Evolutionary conservation across 2,797 vertebrate genomes (phyloP), one percentile per base, ranked within the genome.

Genomic region (Microctenopoma lineatum): DNA sequence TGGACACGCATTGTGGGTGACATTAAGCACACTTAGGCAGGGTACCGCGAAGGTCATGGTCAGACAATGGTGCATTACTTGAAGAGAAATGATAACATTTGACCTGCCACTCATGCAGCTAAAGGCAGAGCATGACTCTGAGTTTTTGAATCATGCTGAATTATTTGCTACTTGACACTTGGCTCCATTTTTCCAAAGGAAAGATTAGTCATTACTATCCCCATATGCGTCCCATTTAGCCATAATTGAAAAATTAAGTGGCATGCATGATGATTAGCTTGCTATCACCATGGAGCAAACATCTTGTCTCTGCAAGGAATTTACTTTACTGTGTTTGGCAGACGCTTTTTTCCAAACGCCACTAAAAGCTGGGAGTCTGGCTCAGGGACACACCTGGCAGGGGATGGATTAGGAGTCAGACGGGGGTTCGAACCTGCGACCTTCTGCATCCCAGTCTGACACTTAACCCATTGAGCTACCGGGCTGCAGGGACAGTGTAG

Each of bases 241-340:
- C 73, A 21, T 61, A 59, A 57, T 63, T 80, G 58, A 77, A 69
- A 73, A 45, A 41, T 59, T 16, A 48, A 47, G 36, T 46, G 42
- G 15, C 36, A 57, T 15, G 34, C 66, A 64, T 73, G 59, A 34
- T 44, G 42, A 77, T 74, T 29, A 55, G 52, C 46, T 73, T 53
- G 11, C 9, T n/a, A 11, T 59, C 67, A 56, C 34, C 15, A n/a
- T 36, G 9, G 26, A 62, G 53, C 32, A 70, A 77, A 71, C 15
- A 6, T 38, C 32, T 50, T 59, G 13, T 72, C 59, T 26, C 59
- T 77, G 41, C 53, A 76, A 79, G 77, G 21, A 21, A 21, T 21
- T 21, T 21, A 21, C 21, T 21, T 21, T 21, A 21, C 21, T 21
- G 21, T 21, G 21, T 21, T 21, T 21, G 21, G 21, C 21, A 21